A percentile compares a stretch with the other conserved stretches of the same genome.
phyloP scores from a whole-genome alignment of 2,888 invertebrate genomes.

The Hetaerina titia region DNA sequence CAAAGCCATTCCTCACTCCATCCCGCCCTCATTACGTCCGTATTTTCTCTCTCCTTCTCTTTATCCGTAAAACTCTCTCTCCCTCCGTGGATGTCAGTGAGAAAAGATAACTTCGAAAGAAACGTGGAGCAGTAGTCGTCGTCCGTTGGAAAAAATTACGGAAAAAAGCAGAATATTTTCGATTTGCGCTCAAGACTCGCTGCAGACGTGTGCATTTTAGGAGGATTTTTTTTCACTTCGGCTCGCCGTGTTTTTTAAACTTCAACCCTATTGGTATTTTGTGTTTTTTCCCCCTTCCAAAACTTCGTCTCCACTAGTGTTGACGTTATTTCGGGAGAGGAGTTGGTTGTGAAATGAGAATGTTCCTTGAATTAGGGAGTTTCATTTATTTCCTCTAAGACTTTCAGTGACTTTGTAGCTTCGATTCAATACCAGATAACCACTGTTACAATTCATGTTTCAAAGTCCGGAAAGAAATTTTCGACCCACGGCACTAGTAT shows the following conservation, averaged over 20 bases:
- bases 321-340: not conserved
- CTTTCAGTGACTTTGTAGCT: not conserved
- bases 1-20: slow-evolving; percentile 30
- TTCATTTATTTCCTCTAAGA: not conserved
- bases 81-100: not conserved
- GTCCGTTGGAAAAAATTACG: not conserved
- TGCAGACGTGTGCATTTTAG: slow-evolving; percentile 35
- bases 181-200: slow-evolving; percentile 20
- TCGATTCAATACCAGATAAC: not conserved
- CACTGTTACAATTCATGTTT: too few relatives aligned
- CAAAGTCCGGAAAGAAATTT: too few relatives aligned
- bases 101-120: slow-evolving; percentile 28
- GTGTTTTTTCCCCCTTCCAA: slow-evolving; percentile 1
- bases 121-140: not conserved
- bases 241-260: not conserved
- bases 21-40: slow-evolving; percentile 4
- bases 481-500: too few relatives aligned
- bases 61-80: slow-evolving; percentile 3
- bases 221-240: not conserved
- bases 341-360: not conserved
- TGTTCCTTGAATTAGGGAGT: not conserved
- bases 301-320: not conserved
- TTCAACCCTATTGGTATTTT: slow-evolving; percentile 13
- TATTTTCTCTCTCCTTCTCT: not conserved
- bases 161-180: slow-evolving; percentile 20